These are phyloP conservation scores for Heterohyrax brucei DNA, from an alignment of 2,797 vertebrate species.

Conservation along the genomic window DNA sequence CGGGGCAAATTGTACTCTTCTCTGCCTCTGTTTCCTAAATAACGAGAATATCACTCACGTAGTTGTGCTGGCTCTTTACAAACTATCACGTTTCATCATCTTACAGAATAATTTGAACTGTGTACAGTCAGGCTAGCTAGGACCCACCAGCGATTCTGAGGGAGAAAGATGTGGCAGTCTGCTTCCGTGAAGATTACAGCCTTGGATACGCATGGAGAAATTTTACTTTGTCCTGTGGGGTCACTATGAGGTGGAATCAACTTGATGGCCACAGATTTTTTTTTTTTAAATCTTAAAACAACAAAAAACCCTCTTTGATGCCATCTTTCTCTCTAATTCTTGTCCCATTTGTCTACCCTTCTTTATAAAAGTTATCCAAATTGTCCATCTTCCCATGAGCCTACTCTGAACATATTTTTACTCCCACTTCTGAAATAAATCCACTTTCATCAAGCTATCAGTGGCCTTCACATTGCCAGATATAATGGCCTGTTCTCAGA, in stretches of 20 bases:
- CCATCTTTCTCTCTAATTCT: not conserved
- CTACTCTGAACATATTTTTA: not conserved
- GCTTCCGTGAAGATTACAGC: not conserved
- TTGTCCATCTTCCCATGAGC: not conserved
- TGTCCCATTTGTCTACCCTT: not conserved
- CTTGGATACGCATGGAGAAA: not conserved
- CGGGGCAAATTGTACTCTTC: not conserved
- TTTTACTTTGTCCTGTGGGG: not conserved
- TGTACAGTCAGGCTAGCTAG: not conserved
- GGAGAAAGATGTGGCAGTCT: not conserved
- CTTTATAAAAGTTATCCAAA: not conserved
- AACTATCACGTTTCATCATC: not conserved
- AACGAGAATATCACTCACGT: not conserved
- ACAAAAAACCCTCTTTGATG: not conserved
- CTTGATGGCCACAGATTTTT: not conserved
- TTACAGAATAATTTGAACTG: not conserved
- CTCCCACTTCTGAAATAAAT: not conserved
- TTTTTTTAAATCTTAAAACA: not conserved
- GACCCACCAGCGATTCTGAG: not conserved
- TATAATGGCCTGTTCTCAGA: not conserved
- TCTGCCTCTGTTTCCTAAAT: constrained; percentile 21
- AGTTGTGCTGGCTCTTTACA: not conserved
- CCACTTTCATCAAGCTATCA: constrained; percentile 11
- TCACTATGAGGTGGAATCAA: not conserved
- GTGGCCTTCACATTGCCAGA: not conserved